Percentiles rank a stretch among this genome's conserved stretches.
Conservation (phyloP, 2,888 invertebrate genomes). For the Dasysyrphus tricinctus region DNA sequence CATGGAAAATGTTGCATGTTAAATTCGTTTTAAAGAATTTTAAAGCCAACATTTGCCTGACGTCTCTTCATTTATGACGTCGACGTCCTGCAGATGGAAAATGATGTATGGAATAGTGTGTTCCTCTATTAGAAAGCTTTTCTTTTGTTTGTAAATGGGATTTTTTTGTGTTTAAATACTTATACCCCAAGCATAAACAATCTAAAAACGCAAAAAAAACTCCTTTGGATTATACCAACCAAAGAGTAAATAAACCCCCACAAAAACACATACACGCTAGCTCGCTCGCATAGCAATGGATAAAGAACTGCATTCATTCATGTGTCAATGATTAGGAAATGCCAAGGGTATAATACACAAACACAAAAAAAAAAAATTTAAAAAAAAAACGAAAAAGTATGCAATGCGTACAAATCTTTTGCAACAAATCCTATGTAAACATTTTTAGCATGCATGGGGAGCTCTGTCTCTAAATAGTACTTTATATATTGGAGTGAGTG, state of each 20-base stretch:
- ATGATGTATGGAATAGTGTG: constrained; percentile 51
- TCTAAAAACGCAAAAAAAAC: constrained; percentile 39
- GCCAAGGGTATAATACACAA: constrained; percentile 72
- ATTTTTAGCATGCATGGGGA: constrained; percentile 59
- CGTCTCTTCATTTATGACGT: constrained; percentile 52
- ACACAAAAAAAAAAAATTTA: not conserved
- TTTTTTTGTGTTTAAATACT: constrained; percentile 56
- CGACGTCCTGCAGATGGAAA: constrained; percentile 34
- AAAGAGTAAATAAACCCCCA: constrained; percentile 68
- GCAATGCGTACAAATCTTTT: constrained; percentile 75
- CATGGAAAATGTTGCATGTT: constrained; percentile 21
- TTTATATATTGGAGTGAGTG: not conserved
- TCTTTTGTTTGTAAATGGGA: constrained; percentile 47
- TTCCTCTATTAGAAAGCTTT: constrained; percentile 38
- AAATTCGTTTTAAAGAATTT: constrained; percentile 65
- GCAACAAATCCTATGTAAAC: constrained; percentile 67
- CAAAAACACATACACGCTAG: constrained; percentile 22
- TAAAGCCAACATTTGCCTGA: constrained; percentile 54
- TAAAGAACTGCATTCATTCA: constrained; percentile 74
- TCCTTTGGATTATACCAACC: constrained; percentile 59
- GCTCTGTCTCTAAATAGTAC: constrained; percentile 11
- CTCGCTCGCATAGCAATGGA: constrained; percentile 37
- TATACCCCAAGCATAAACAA: constrained; percentile 67
- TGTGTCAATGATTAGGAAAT: constrained; percentile 74
- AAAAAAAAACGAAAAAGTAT: constrained; percentile 54